A percentile compares a stretch with the other conserved stretches of the same genome.
Evolutionary conservation across 1,140 invertebrate genomes (phyloP).

Genomic region (Mylabris phalerata): DNA sequence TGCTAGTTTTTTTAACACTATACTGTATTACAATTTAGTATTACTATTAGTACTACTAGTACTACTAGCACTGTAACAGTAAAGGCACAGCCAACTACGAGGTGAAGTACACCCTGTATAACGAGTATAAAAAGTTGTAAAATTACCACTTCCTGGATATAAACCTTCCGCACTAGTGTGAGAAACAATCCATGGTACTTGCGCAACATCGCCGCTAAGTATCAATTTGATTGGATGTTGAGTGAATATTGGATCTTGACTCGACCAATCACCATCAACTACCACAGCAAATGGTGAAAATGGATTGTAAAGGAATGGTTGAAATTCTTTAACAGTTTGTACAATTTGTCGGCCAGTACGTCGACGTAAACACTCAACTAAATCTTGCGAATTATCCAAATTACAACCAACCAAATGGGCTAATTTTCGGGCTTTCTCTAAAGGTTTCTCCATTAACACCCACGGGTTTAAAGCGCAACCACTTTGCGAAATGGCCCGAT

Average conservation of each 20-base stretch:
- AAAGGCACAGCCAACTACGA: no score
- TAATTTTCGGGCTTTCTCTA: constrained; percentile 33
- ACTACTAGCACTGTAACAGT: no score
- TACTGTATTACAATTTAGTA: no score
- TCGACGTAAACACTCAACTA: constrained; percentile 52
- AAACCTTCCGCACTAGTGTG: constrained; percentile 38
- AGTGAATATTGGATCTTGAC: constrained; percentile 49
- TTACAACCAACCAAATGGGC: no score
- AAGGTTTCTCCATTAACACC: constrained; percentile 47
- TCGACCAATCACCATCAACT: constrained; percentile 26
- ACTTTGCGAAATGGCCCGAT: constrained; percentile 68
- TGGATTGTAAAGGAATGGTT: constrained; percentile 43
- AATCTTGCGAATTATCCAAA: constrained; percentile 16
- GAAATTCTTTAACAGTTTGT: constrained; percentile 29
- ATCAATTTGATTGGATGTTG: constrained; percentile 47
- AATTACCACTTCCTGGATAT: no score
- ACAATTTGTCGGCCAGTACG: constrained; percentile 44
- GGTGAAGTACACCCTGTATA: no score
- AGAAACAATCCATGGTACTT: constrained; percentile 43
- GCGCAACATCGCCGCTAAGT: constrained; percentile 40
- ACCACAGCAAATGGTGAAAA: constrained; percentile 39
- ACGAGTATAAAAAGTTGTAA: no score
- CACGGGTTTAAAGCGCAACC: constrained; percentile 65
- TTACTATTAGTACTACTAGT: no score
- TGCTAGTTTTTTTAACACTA: no score